phyloP scores from a whole-genome alignment of 2,888 invertebrate species.

The Dolichomitus sp. region DNA sequence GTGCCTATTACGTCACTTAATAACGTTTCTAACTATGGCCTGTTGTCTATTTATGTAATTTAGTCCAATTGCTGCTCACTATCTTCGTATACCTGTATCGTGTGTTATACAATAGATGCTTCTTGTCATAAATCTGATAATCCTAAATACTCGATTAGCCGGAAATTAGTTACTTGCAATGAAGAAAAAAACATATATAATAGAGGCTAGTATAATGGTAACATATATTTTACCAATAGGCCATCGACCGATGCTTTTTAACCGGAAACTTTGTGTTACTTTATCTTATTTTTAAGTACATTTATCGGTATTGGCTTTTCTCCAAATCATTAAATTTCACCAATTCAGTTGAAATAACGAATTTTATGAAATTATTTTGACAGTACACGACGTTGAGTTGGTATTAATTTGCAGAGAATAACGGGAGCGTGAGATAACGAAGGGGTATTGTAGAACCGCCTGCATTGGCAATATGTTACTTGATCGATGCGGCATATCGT shows the following conservation, averaged over 20 bases:
- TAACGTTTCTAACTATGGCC: conserved; percentile 31
- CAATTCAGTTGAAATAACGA: not conserved
- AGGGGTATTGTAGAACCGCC: not conserved
- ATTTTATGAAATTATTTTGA: not conserved
- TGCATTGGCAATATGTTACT: not conserved
- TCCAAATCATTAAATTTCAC: too few species aligned
- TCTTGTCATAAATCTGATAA: not conserved
- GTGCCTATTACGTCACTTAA: conserved; percentile 54
- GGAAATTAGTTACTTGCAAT: not conserved
- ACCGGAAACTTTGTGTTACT: too few species aligned
- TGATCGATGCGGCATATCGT: conserved; percentile 31
- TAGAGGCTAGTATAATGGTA: too few species aligned
- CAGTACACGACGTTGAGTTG: not conserved
- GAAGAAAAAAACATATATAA: too few species aligned
- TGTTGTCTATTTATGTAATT: not conserved
- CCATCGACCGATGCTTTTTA: too few species aligned
- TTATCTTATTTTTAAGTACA: too few species aligned
- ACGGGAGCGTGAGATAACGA: not conserved
- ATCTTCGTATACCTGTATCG: not conserved
- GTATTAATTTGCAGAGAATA: not conserved
- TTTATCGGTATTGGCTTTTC: too few species aligned
- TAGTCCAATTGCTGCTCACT: not conserved
- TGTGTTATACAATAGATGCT: not conserved
- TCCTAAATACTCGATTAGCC: not conserved
- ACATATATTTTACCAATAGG: too few species aligned